These are phyloP conservation scores for Lepidothrix coronata DNA, from an alignment of 2,113 vertebrate species.

Conservation along the genomic window DNA sequence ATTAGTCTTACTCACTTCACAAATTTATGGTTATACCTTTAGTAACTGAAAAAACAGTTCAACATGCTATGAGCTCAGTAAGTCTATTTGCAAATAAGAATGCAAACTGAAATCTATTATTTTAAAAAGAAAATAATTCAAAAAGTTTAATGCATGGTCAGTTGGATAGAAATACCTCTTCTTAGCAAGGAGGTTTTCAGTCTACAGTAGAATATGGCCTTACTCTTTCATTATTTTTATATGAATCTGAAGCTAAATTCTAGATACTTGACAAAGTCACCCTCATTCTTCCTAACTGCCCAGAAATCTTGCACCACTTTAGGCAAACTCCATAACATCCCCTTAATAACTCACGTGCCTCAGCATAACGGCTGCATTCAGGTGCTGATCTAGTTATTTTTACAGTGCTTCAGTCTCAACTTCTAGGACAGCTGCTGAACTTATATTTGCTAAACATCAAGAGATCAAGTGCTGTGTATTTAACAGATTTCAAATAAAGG, in stretches of 20 bases:
- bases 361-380: not conserved
- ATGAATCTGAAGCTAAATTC: not conserved
- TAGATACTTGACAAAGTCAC: not conserved
- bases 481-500: not conserved
- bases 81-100: not conserved
- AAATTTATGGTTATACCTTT: not conserved
- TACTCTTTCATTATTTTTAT: not conserved
- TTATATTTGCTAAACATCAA: not conserved
- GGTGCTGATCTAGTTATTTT: not conserved
- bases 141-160: not conserved
- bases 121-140: not conserved
- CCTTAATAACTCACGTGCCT: not conserved
- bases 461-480: rapidly evolving
- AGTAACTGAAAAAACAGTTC: not conserved
- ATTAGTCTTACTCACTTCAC: not conserved
- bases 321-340: not conserved
- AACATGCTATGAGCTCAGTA: rapidly evolving
- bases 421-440: not conserved
- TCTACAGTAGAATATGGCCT: not conserved
- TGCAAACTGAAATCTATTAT: not conserved
- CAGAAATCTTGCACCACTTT: not conserved
- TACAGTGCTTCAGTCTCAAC: not conserved
- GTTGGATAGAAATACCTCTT: not conserved
- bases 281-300: not conserved
- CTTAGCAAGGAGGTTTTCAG: not conserved